These are phyloP conservation scores for Sphecodes monilicornis DNA, from an alignment of 2,888 invertebrate species.

Conservation along the genomic window DNA sequence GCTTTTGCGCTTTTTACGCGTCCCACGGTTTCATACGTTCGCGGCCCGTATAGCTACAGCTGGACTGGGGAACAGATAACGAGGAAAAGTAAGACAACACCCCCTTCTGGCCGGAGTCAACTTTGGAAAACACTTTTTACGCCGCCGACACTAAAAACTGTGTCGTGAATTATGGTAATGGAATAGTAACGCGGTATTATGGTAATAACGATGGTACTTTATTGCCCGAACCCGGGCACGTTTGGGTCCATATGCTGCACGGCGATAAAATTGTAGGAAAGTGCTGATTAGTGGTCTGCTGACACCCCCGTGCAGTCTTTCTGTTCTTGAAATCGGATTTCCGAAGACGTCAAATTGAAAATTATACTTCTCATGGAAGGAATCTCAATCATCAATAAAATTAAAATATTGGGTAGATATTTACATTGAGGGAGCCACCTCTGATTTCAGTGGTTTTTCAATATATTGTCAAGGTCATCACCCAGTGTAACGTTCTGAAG, in stretches of 20 bases:
- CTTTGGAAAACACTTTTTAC: neutral
- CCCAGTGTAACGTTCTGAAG: too few species aligned
- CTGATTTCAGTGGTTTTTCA: too few species aligned
- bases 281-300: neutral
- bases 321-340: neutral
- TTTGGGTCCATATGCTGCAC: neutral
- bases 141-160: neutral
- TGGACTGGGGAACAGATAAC: neutral
- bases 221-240: neutral
- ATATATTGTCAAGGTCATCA: too few species aligned
- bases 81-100: conserved; percentile 8
- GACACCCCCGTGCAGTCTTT: neutral
- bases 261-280: neutral
- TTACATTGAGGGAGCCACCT: too few species aligned
- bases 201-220: conserved; percentile 3
- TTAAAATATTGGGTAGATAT: too few species aligned
- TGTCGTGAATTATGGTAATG: conserved; percentile 11
- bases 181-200: neutral
- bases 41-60: neutral
- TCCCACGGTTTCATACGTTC: neutral
- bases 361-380: neutral
- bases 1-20: neutral
- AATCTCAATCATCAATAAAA: neutral
- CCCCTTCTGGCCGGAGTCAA: neutral
- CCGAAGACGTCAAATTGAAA: neutral